Percentiles rank a stretch among this genome's conserved stretches.
phyloP scores from a whole-genome alignment of 2,888 invertebrate species.

The Pristionchus maxplancki region DNA sequence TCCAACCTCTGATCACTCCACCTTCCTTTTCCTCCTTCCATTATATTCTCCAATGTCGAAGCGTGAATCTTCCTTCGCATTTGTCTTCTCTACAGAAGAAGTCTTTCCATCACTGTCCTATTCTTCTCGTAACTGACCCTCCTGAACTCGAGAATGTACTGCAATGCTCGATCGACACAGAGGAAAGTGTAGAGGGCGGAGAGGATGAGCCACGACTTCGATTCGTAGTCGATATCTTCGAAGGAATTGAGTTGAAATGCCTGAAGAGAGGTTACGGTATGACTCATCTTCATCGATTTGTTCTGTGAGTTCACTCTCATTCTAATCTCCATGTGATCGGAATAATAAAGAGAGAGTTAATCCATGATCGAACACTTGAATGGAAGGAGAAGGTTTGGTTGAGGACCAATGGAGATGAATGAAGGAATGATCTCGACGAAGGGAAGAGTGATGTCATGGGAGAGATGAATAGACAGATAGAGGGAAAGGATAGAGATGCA shows the following conservation, averaged over 20 bases:
- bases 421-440: not conserved
- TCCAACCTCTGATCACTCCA: conserved; percentile 13
- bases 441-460: conserved; percentile 25
- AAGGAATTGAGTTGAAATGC: conserved; percentile 71
- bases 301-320: not conserved
- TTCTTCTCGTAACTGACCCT: conserved; percentile 56
- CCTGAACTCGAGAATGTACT: conserved; percentile 71
- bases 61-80: conserved; percentile 64
- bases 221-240: conserved; percentile 67
- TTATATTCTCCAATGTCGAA: conserved; percentile 63
- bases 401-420: not conserved
- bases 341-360: not conserved
- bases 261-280: conserved; percentile 54
- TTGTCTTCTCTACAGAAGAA: conserved; percentile 52
- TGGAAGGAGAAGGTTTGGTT: conserved; percentile 16
- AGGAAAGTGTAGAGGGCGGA: conserved; percentile 72
- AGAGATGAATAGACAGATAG: not conserved
- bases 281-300: not conserved
- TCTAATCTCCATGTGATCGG: not conserved
- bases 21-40: conserved; percentile 54
- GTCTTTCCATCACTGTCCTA: not conserved
- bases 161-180: conserved; percentile 72
- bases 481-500: conserved; percentile 1
- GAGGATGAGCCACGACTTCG: conserved; percentile 72
- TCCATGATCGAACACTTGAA: not conserved